Evolutionary conservation across 2,113 vertebrate genomes (phyloP), one percentile per base, ranked within the genome.

Genomic region (Petroica traversi): DNA sequence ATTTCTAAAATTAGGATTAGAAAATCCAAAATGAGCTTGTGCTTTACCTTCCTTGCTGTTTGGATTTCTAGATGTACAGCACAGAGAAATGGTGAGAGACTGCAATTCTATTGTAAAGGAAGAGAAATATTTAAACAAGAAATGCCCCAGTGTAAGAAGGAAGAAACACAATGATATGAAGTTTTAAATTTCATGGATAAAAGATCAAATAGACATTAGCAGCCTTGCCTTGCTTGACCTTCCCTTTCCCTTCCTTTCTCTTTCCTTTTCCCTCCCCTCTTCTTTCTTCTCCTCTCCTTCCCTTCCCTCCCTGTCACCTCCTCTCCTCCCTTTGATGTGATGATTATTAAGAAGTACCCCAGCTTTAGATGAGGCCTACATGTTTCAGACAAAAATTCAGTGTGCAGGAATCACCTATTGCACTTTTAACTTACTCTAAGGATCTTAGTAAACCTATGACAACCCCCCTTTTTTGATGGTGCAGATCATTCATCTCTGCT

Each of bases 241-340:
- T 23, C 7, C 8, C 5, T 75, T 52, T 33, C 18, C 17, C 12
- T 62, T 31, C 17, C n/a, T 58, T 34, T n/a, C 6, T 34, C n/a
- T 17, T 63, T 23, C 36, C 5, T 43, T 28, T 28, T 17, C 9
- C 5, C 5, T 22, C 1, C 33, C 25, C 11, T 40, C 2, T 8
- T 18, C 18, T 46, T 31, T 31, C 4, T 4, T 38, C 4, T 8
- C 6, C 16, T 10, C 3, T 12, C 7, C 33, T n/a, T 3, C 4
- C 9, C 4, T 22, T 1, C 8, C 4, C 15, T 17, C 4, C 12
- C 4, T 8, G 5, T 29, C 19, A 29, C 5, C 8, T 24, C 26
- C 5, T 77, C 8, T 9, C 31, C 11, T 9, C 25, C 19, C 18
- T 6, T 25, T 34, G 11, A 40, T 55, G 23, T 19, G 23, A 64